Conservation (phyloP, 2,888 invertebrate genomes). For the Dione juno region DNA sequence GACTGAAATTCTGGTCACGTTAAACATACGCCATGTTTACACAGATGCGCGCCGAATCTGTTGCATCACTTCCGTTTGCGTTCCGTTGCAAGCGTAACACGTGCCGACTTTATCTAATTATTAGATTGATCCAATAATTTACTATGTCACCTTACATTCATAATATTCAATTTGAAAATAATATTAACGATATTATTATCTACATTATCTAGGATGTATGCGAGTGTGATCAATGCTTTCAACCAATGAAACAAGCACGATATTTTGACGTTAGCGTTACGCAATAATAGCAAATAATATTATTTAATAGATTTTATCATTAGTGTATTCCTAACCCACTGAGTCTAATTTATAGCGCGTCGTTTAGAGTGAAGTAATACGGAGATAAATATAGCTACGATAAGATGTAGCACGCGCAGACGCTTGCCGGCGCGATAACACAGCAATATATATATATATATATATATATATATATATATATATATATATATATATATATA, state of each 20-base stretch:
- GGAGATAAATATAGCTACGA: conserved; percentile 48
- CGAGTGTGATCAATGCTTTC: background rate
- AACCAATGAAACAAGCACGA: background rate
- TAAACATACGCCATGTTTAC: conserved; percentile 71
- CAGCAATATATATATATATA: no score
- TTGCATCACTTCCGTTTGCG: conserved; percentile 82
- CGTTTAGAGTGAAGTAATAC: conserved; percentile 47
- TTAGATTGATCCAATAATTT: conserved; percentile 31
- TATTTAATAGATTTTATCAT: conserved; percentile 27
- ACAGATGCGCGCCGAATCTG: conserved; percentile 82
- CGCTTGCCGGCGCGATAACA: conserved; percentile 51
- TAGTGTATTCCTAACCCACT: conserved; percentile 41
- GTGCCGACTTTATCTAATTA: conserved; percentile 62
- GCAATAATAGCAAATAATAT: conserved; percentile 4
- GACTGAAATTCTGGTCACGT: conserved; percentile 29
- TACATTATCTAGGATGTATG: background rate
- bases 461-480: no score
- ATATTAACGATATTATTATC: background rate
- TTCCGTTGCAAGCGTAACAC: conserved; percentile 73
- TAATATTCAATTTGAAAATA: conserved; percentile 9
- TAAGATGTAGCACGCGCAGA: conserved; percentile 52
- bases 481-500: no score
- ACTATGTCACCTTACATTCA: conserved; percentile 10
- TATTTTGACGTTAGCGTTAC: conserved; percentile 11
- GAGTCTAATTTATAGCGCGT: conserved; percentile 36